Base-by-base conservation (phyloP, 2,113 vertebrate genomes). In the Hiodon alosoides region DNA sequence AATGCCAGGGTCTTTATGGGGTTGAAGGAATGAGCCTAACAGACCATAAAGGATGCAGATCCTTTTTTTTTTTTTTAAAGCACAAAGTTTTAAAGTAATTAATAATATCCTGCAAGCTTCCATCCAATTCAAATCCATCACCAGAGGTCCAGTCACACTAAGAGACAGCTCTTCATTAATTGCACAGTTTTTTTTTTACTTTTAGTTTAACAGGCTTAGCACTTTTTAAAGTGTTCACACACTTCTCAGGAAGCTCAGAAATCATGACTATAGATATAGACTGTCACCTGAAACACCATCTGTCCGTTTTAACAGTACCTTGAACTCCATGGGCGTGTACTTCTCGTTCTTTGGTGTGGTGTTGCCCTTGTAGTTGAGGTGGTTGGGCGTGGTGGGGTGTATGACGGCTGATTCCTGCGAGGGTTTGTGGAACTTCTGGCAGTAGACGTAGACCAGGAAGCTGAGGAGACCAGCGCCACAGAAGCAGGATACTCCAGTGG, bases 261-360 rank as follows among this genome's bases (percentile, higher is more conserved):
- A 31, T 31, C 31, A 31, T 31, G 31, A 31, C 31, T 31, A 1
- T n/a, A n/a, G n/a, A n/a, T 31, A 31, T 31, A 31, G 31, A 31
- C 31, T 31, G 31, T 31, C 31, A 31, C 31, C 31, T 31, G 31
- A 31, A 31, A 31, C 31, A 31, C 31, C 31, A 31, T 61, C n/a
- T 61, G 4, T 1, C 2, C 4, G 59, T 9, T 5, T 52, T 52
- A 7, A 14, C 2, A 50, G 73, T 81, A 98, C 97, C 96, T 99
- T 99, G 89, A 99, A 98, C 88, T 99, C 97, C 97, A 99, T 99
- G 72, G 96, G 96, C 16, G 95, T 98, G 90, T 99, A 98, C 84
- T 98, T 98, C 89, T 99, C 97, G 0, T 99, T 99, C 92, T 99
- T 99, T 86, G 96, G 94, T 6, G 96, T 98, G 81, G 94, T 93